Evolutionary conservation across 2,113 vertebrate genomes (phyloP).

Genomic region (Hylia prasina): DNA sequence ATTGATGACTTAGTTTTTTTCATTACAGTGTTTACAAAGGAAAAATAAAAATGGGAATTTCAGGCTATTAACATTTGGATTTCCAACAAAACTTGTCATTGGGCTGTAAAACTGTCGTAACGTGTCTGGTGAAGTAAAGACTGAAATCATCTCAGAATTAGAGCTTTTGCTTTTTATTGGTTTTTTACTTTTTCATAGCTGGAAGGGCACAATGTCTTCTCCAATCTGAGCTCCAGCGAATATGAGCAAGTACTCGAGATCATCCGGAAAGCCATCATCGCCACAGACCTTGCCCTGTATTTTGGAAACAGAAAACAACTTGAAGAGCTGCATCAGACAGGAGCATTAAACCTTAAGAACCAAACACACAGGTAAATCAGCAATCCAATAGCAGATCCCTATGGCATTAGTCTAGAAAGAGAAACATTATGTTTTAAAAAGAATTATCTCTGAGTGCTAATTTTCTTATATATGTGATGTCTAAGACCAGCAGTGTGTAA

Average conservation of each 20-base stretch:
- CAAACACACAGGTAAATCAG: slow-evolving; percentile 86
- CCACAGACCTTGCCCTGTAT: slow-evolving; percentile 96
- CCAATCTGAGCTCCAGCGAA: slow-evolving; percentile 93
- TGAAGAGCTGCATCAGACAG: slow-evolving; percentile 81
- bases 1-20: not conserved
- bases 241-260: slow-evolving; percentile 98
- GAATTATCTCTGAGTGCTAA: not conserved
- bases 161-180: slow-evolving; percentile 80
- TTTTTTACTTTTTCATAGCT: slow-evolving; percentile 91
- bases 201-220: slow-evolving; percentile 99
- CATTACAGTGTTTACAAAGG: not conserved
- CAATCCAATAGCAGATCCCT: not conserved
- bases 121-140: slow-evolving; percentile 43
- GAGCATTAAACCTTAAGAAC: slow-evolving; percentile 88
- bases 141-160: slow-evolving; percentile 60
- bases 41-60: not conserved
- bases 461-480: not conserved
- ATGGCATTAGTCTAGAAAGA: not conserved
- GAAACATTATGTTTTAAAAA: not conserved
- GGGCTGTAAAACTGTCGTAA: not conserved
- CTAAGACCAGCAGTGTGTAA: not conserved
- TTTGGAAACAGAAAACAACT: slow-evolving; percentile 96
- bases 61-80: not conserved
- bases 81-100: not conserved
- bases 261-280: slow-evolving; percentile 98